These are phyloP conservation scores for Anas bernieri DNA, from an alignment of 2,797 vertebrate species.

Conservation along the genomic window DNA sequence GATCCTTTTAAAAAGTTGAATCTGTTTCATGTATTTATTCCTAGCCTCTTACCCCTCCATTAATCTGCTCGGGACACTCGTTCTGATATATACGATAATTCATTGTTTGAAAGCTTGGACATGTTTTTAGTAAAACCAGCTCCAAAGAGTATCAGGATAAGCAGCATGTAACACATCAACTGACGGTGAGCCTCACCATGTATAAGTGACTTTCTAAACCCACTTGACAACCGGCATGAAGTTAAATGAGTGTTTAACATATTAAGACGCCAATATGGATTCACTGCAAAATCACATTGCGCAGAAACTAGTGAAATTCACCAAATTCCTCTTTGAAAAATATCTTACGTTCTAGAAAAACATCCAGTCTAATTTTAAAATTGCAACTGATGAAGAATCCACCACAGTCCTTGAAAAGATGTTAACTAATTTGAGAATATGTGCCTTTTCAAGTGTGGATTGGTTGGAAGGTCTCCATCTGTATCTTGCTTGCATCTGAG, in stretches of 20 bases:
- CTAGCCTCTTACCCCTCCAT: conserved; percentile 52
- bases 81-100: conserved; percentile 44
- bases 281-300: neutral
- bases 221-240: neutral
- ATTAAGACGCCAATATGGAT: neutral
- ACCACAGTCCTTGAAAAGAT: neutral
- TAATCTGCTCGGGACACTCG: conserved; percentile 56
- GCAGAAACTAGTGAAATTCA: neutral
- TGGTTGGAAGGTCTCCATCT: neutral
- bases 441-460: neutral
- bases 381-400: neutral
- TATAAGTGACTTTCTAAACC: conserved; percentile 5
- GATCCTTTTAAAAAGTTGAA: conserved; percentile 71
- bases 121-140: conserved; percentile 30
- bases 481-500: neutral
- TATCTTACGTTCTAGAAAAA: neutral
- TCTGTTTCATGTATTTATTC: conserved; percentile 73
- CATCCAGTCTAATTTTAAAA: neutral
- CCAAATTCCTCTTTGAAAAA: neutral
- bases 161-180: neutral
- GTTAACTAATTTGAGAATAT: neutral
- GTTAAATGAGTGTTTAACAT: neutral
- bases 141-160: conserved; percentile 22
- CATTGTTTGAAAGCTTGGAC: conserved; percentile 47
- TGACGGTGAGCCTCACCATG: neutral